A percentile compares a stretch with the other conserved stretches of the same genome.
Conservation (phyloP, 1,140 invertebrate species). For the Sarcophaga peregrina region DNA sequence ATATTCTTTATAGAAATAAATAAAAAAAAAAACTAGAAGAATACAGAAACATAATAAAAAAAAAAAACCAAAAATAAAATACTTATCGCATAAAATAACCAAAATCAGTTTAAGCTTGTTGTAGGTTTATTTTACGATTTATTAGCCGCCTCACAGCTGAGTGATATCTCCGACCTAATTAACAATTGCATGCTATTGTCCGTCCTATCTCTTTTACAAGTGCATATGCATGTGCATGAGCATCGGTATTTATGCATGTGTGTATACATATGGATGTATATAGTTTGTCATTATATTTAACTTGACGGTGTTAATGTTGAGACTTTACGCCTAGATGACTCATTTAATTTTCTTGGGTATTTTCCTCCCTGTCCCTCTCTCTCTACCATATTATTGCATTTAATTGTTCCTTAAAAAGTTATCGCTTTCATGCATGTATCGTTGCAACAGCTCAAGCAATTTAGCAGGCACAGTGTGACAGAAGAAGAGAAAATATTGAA, state of each 20-base stretch:
- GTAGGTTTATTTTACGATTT: too few species aligned
- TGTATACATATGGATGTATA: too few species aligned
- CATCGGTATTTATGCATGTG: neutral
- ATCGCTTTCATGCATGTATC: slow-evolving; percentile 8
- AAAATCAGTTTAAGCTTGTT: too few species aligned
- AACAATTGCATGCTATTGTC: slow-evolving; percentile 15
- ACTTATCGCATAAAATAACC: too few species aligned
- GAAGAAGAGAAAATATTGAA: too few species aligned
- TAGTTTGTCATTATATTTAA: neutral
- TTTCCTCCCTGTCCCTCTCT: neutral
- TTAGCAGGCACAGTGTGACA: neutral
- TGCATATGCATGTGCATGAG: neutral
- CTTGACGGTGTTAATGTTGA: slow-evolving; percentile 8
- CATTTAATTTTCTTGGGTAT: neutral
- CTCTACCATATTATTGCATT: slow-evolving; percentile 7
- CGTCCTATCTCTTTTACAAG: neutral
- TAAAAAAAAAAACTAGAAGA: too few species aligned
- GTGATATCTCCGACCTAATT: slow-evolving; percentile 1
- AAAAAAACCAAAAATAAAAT: too few species aligned
- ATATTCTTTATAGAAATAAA: too few species aligned
- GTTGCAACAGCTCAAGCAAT: neutral
- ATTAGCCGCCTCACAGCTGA: neutral
- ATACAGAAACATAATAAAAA: too few species aligned
- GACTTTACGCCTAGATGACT: slow-evolving; percentile 10
- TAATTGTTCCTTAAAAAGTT: slow-evolving; percentile 25